Percentiles rank a stretch among this genome's conserved stretches.
These are phyloP conservation scores for Arge pagana DNA, from an alignment of 2,888 invertebrate species.

Conservation along the genomic window DNA sequence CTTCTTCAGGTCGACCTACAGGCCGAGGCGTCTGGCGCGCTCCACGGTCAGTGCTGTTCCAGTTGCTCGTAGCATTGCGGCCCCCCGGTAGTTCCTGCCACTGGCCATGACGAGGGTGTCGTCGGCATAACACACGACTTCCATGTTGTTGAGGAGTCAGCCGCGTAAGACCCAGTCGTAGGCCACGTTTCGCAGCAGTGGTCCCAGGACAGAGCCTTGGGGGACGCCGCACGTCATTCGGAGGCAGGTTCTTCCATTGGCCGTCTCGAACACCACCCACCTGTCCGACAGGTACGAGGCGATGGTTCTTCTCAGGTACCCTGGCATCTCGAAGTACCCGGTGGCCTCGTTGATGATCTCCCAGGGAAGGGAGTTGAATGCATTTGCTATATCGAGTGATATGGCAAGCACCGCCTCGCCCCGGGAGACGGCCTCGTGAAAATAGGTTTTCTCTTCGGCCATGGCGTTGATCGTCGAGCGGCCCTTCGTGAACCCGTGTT, in stretches of 20 bases:
- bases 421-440: background rate
- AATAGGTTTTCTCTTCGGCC: background rate
- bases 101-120: background rate
- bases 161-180: too few relatives aligned
- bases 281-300: background rate
- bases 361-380: too few relatives aligned
- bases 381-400: too few relatives aligned
- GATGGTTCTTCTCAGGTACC: background rate
- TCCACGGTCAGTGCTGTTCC: background rate
- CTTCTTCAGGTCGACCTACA: background rate
- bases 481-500: constrained; percentile 29
- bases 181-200: too few relatives aligned
- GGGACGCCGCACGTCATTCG: background rate
- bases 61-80: background rate
- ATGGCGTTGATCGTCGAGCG: constrained; percentile 30
- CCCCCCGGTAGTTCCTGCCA: background rate
- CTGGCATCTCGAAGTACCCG: background rate
- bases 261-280: background rate
- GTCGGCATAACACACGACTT: background rate
- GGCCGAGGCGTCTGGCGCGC: background rate
- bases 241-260: background rate
- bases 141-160: background rate
- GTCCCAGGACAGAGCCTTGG: background rate
- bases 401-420: background rate
- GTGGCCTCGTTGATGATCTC: background rate